Evolutionary conservation across 2,888 invertebrate genomes (phyloP).

Genomic region (Malacosoma neustria): DNA sequence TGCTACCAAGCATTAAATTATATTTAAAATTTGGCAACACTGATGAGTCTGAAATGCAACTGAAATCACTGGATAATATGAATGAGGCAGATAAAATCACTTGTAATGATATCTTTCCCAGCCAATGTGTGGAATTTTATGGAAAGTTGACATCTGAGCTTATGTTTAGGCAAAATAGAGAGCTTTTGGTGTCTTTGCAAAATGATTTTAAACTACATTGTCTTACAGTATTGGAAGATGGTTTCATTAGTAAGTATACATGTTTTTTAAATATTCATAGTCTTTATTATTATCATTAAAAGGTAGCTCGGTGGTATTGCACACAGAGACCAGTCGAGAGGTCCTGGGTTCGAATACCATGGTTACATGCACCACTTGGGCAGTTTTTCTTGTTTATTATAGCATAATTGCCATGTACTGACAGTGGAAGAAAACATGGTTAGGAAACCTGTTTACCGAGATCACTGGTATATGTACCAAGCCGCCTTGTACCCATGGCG

Average conservation of each 20-base stretch:
- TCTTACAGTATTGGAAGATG: conserved; percentile 46
- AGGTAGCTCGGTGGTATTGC: no score
- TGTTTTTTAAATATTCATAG: no score
- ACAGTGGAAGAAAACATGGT: no score
- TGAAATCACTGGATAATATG: conserved; percentile 24
- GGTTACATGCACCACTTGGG: no score
- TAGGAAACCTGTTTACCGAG: no score
- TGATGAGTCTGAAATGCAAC: conserved; percentile 44
- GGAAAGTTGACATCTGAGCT: conserved; percentile 57
- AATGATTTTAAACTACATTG: conserved; percentile 55
- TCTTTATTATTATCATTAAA: no score
- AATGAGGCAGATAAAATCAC: conserved; percentile 46
- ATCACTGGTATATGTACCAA: no score
- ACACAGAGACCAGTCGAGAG: no score
- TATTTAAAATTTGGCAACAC: conserved; percentile 45
- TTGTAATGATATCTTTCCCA: conserved; percentile 47
- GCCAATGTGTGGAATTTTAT: conserved; percentile 43
- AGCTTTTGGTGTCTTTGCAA: conserved; percentile 43
- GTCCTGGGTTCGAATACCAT: no score
- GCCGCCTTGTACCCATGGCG: no score
- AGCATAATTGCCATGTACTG: no score
- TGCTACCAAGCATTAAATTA: conserved; percentile 47
- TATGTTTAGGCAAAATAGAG: conserved; percentile 62
- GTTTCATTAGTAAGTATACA: conserved; percentile 46
- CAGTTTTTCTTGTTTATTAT: no score